A percentile compares a stretch with the other conserved stretches of the same genome.
Evolutionary conservation across 2,888 invertebrate species (phyloP).

Genomic region (Oxyteleia sp.): DNA sequence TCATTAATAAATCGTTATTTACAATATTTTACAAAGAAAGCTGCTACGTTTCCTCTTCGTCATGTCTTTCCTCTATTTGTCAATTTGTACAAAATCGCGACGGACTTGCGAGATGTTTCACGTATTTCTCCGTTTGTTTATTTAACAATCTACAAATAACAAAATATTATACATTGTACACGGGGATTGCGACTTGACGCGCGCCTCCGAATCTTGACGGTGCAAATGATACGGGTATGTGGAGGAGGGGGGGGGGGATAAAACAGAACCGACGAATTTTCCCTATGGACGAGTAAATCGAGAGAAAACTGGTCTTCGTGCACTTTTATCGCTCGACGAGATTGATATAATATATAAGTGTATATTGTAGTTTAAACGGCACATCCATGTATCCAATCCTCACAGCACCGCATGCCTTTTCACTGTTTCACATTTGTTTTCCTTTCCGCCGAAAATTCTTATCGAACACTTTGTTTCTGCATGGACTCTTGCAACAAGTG

Average conservation of each 20-base stretch:
- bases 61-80: constrained; percentile 79
- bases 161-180: constrained; percentile 87
- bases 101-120: constrained; percentile 77
- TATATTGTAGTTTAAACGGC: too few species aligned
- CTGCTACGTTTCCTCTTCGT: constrained; percentile 83
- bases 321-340: constrained; percentile 54
- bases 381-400: too few species aligned
- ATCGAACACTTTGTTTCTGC: too few species aligned
- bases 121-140: constrained; percentile 76
- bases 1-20: constrained; percentile 87
- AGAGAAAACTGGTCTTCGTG: constrained; percentile 21
- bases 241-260: neutral
- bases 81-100: constrained; percentile 81
- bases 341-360: constrained; percentile 15
- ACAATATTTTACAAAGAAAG: constrained; percentile 88
- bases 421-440: too few species aligned
- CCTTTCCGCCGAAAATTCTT: too few species aligned
- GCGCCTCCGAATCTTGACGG: constrained; percentile 69
- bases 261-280: neutral
- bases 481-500: too few species aligned
- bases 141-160: constrained; percentile 84
- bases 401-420: too few species aligned
- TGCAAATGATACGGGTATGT: constrained; percentile 6
- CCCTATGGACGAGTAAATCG: too few species aligned
- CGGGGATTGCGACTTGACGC: constrained; percentile 81